Evolutionary conservation across 2,888 invertebrate genomes (phyloP), one percentile per base, ranked within the genome.

Genomic region (Helleia helle): DNA sequence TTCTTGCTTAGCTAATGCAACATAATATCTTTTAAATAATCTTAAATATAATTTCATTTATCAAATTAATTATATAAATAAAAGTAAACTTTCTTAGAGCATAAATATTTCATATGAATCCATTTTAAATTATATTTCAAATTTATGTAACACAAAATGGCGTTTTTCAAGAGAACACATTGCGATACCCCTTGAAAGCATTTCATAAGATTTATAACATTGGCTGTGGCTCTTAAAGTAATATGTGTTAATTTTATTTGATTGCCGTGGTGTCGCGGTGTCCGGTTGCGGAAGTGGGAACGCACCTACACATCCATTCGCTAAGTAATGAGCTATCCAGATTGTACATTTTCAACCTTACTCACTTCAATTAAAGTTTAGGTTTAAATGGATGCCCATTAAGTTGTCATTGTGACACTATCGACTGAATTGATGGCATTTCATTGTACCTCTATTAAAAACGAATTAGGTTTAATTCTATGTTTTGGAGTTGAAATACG

Each of bases 171-270:
- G n/a, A n/a, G n/a, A n/a, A n/a, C n/a, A n/a, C n/a, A n/a, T n/a
- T n/a, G n/a, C n/a, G n/a, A n/a, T n/a, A n/a, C 22, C 22, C 22
- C 7, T 8, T 22, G 7, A 22, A 11, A 18, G 12, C 34, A 22
- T 34, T 34, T 18, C 7, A 26, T 26, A 27, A 14, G 26, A 37
- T 37, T 37, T 29, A 29, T 29, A 36, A 24, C 14, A 8, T 31
- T 17, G 24, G 25, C 26, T 28, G 29, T 34, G 26, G 40, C 38
- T 44, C 41, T 45, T 41, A 42, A 45, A 29, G 29, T 66, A 71
- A 72, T 73, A 71, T 73, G 64, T 69, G 71, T 69, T 76, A 79
- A 77, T 79, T 79, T 80, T 74, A 79, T 83, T 81, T 76, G 77
- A 65, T 63, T 58, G 55, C 58, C 12, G 25, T 8, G 31, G 12